A percentile compares a stretch with the other conserved stretches of the same genome.
These are phyloP conservation scores for Iguana delicatissima DNA, from an alignment of 2,797 vertebrate species.

Conservation along the genomic window DNA sequence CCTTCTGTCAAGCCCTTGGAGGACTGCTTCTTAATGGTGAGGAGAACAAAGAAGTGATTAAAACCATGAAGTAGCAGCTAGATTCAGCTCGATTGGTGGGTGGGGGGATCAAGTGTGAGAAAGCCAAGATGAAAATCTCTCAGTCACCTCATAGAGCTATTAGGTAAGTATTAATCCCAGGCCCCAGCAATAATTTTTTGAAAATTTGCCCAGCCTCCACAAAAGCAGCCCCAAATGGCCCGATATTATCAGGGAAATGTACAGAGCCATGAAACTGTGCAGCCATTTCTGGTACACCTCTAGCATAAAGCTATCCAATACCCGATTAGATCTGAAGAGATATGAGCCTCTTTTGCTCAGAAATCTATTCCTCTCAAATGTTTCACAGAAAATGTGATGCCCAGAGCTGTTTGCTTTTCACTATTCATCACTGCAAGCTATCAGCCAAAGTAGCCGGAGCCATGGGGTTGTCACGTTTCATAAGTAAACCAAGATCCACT, in stretches of 20 bases:
- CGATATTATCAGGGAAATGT: neutral
- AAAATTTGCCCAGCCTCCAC: too few relatives aligned
- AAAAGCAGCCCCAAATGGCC: neutral
- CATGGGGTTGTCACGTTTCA: conserved; percentile 38
- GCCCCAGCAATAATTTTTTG: too few relatives aligned
- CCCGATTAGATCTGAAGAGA: neutral
- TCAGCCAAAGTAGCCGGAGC: neutral
- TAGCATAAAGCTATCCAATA: neutral
- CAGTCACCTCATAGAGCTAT: too few relatives aligned
- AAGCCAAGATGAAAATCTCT: too few relatives aligned
- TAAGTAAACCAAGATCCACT: neutral
- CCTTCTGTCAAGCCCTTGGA: too few relatives aligned
- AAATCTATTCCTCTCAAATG: conserved; percentile 29
- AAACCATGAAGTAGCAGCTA: too few relatives aligned
- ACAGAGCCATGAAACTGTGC: neutral
- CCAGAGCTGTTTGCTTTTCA: conserved; percentile 30
- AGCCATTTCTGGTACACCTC: neutral
- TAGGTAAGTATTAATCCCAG: too few relatives aligned
- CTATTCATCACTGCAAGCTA: conserved; percentile 21
- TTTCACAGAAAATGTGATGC: neutral
- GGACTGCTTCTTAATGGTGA: too few relatives aligned
- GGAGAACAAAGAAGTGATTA: too few relatives aligned
- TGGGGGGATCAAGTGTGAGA: too few relatives aligned
- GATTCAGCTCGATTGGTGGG: too few relatives aligned
- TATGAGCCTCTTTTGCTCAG: conserved; percentile 15